Base-by-base conservation (phyloP, 2,113 vertebrate genomes). In the Pagrus major region DNA sequence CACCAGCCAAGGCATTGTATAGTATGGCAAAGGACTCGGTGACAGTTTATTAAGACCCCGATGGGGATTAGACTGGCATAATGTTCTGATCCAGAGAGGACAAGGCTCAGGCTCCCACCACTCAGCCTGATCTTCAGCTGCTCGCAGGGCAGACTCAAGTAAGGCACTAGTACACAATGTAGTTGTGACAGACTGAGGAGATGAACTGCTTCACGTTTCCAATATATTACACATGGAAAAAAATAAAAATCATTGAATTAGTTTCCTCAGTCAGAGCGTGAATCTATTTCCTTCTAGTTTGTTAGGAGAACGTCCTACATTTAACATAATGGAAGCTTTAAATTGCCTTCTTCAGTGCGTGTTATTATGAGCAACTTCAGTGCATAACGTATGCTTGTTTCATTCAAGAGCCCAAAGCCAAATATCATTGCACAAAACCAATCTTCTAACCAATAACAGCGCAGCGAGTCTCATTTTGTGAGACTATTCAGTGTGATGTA, bases 141-240 rank as follows among this genome's bases (percentile, higher is more conserved):
- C 87, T 89, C 51, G 67, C 84, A 86, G 77, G 79, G 73, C 90
- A 92, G 90, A 88, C 92, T 93, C 91, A 85, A 93, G 80, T 96
- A 96, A 96, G 95, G 95, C 95, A 96, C 94, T 94, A 94, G 80
- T 92, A 93, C 88, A 92, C 85, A 81, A 93, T 86, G 89, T 92
- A 92, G 92, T 90, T 84, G 92, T 88, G 86, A 94, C 55, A 78
- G 70, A 90, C 68, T 61, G 46, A 81, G 65, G 71, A 84, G 73
- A 75, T 78, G 61, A 29, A 72, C 69, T 52, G 71, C 63, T 69
- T 52, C 61, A 44, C 64, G 71, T 73, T 60, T 84, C 27, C 71
- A 52, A 81, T 78, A 75, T 54, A 69, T 42, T 65, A 66, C 9
- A 76, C 46, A 44, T 61, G 64, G 1, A 54, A 54, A 54, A 27